Conservation (phyloP, 1,140 invertebrate genomes). For the Mactra quadrangularis region DNA sequence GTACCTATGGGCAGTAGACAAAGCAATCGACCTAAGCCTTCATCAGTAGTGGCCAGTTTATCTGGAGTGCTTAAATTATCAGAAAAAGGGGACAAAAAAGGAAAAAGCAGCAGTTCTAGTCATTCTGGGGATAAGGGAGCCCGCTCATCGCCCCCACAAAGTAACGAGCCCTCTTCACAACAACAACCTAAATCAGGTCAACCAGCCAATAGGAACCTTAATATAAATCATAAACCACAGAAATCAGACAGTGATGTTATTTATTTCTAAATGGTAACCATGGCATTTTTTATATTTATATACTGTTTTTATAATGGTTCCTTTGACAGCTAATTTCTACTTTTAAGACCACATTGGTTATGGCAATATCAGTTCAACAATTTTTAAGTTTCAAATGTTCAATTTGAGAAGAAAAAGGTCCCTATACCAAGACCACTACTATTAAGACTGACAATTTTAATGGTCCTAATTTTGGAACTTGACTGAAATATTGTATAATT, state of each 20-base stretch:
- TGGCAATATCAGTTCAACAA: background rate
- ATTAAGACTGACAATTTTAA: no score
- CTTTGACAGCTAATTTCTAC: background rate
- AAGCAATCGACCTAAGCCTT: conserved; percentile 49
- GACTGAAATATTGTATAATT: no score
- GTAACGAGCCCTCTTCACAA: background rate
- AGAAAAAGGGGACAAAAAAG: conserved; percentile 49
- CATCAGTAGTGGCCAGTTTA: background rate
- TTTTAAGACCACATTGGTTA: background rate
- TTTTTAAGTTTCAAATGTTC: background rate
- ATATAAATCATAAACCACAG: conserved; percentile 52
- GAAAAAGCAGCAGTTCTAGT: conserved; percentile 45
- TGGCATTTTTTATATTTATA: background rate
- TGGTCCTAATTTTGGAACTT: no score
- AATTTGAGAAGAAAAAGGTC: background rate
- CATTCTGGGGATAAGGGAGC: conserved; percentile 22
- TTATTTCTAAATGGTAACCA: conserved; percentile 27
- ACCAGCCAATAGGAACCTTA: conserved; percentile 6
- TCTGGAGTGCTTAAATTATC: conserved; percentile 30
- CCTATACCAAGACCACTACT: background rate
- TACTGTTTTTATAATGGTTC: background rate
- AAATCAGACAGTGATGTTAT: conserved; percentile 59
- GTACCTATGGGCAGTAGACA: conserved; percentile 26
- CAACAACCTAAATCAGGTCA: conserved; percentile 32
- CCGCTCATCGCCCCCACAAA: conserved; percentile 7